Evolutionary conservation across 1,140 invertebrate species (phyloP).

Genomic region (Platorchestia sp.): DNA sequence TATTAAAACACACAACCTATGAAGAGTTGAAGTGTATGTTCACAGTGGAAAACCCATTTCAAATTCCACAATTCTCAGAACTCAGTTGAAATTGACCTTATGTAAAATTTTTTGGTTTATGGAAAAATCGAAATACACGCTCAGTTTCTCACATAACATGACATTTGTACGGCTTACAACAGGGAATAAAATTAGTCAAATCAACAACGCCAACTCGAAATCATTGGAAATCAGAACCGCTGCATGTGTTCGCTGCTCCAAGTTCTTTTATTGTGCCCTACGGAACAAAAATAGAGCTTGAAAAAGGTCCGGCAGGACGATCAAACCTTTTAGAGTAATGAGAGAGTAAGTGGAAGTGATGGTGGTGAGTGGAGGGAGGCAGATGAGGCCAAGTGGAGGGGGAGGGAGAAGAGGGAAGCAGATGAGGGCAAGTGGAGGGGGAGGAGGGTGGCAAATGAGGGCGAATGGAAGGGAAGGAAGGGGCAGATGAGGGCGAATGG

Average conservation of each 20-base stretch:
- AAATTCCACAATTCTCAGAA: too few species aligned
- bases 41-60: too few species aligned
- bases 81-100: too few species aligned
- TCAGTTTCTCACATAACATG: too few species aligned
- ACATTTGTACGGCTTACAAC: too few species aligned
- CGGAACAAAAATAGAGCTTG: not conserved
- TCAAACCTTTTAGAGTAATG: conserved; percentile 8
- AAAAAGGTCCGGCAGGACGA: not conserved
- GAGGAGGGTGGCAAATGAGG: not conserved
- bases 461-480: not conserved
- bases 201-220: not conserved
- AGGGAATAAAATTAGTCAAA: too few species aligned
- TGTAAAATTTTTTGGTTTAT: too few species aligned
- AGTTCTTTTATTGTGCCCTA: conserved; percentile 9
- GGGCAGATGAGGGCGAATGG: not conserved
- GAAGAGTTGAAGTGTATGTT: too few species aligned
- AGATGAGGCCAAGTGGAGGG: not conserved
- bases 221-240: not conserved
- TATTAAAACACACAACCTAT: too few species aligned
- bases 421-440: not conserved
- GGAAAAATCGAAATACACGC: too few species aligned
- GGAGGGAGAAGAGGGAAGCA: too few species aligned
- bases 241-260: not conserved
- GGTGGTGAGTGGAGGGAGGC: not conserved
- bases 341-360: not conserved